Conservation (phyloP, 2,888 invertebrate species). For the Drosophila melanocephala region DNA sequence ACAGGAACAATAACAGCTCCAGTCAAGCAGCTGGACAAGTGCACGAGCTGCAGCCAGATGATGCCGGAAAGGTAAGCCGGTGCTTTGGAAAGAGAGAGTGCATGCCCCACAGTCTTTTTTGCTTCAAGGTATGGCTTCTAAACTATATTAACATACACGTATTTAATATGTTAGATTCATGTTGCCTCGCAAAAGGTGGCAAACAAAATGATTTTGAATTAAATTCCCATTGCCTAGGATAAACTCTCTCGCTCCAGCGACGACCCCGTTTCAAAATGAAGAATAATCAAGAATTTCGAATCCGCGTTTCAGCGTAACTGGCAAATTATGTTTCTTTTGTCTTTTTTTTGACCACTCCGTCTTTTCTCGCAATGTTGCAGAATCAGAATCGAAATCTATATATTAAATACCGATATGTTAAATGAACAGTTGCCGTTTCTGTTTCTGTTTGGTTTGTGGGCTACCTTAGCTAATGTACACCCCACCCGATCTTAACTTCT, state of each 20-base stretch:
- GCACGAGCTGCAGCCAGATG: slow-evolving; percentile 76
- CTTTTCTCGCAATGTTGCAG: slow-evolving; percentile 22
- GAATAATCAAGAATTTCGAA: slow-evolving; percentile 35
- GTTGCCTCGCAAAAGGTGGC: slow-evolving; percentile 22
- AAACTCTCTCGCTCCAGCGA: slow-evolving; percentile 56
- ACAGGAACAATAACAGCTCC: slow-evolving; percentile 19
- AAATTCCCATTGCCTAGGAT: slow-evolving; percentile 56
- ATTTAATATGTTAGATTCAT: slow-evolving; percentile 84
- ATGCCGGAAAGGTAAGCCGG: slow-evolving; percentile 88
- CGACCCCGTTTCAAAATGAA: slow-evolving; percentile 30
- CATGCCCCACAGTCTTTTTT: slow-evolving; percentile 93
- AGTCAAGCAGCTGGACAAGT: slow-evolving; percentile 52
- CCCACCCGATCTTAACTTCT: slow-evolving; percentile 50
- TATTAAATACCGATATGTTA: slow-evolving; percentile 84
- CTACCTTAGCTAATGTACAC: slow-evolving; percentile 43
- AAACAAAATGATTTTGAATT: slow-evolving; percentile 33
- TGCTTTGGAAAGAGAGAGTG: slow-evolving; percentile 91
- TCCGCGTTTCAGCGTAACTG: slow-evolving; percentile 31
- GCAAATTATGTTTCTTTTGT: slow-evolving; percentile 1
- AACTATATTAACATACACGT: slow-evolving; percentile 84
- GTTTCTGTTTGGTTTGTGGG: slow-evolving; percentile 47
- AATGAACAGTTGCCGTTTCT: slow-evolving; percentile 73
- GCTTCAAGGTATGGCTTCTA: slow-evolving; percentile 91
- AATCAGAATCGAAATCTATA: slow-evolving; percentile 68
- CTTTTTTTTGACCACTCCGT: slow-evolving; percentile 15